Evolutionary conservation across 2,113 vertebrate species (phyloP).

Genomic region (Porphyrio hochstetteri): DNA sequence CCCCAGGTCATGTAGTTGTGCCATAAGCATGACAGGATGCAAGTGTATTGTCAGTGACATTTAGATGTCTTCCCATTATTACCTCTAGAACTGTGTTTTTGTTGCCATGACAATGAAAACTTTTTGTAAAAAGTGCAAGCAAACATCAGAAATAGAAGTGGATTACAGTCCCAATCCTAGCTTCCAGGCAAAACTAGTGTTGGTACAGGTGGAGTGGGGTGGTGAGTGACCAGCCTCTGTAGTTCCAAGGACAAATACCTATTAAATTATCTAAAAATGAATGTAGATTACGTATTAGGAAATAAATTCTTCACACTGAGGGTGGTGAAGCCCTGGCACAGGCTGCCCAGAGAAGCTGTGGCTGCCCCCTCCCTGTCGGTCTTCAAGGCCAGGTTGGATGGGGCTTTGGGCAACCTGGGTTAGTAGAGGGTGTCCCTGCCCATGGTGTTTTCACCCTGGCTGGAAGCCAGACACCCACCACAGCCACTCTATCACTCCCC

Average conservation of each 20-base stretch:
- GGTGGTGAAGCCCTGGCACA: too few species aligned
- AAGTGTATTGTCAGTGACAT: not conserved
- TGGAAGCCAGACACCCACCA: too few species aligned
- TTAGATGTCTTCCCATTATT: not conserved
- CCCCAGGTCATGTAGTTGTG: not conserved
- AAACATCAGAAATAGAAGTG: not conserved
- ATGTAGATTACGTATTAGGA: too few species aligned
- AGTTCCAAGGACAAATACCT: not conserved
- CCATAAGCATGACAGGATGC: not conserved
- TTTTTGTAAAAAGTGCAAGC: not conserved
- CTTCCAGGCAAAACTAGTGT: not conserved
- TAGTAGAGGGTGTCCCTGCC: too few species aligned
- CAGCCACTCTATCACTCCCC: too few species aligned
- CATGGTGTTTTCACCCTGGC: too few species aligned
- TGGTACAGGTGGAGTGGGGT: not conserved
- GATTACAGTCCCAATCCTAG: not conserved
- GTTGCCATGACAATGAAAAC: not conserved
- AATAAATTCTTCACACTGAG: too few species aligned
- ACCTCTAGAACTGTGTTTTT: not conserved
- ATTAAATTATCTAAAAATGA: too few species aligned
- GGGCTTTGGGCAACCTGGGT: too few species aligned
- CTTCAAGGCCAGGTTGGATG: too few species aligned
- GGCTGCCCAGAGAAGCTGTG: too few species aligned
- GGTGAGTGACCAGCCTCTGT: rapidly evolving
- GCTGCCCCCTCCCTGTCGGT: too few species aligned